Percentiles rank a stretch among this genome's conserved stretches.
phyloP scores from a whole-genome alignment of 2,888 invertebrate genomes.

The Andrena fulva region DNA sequence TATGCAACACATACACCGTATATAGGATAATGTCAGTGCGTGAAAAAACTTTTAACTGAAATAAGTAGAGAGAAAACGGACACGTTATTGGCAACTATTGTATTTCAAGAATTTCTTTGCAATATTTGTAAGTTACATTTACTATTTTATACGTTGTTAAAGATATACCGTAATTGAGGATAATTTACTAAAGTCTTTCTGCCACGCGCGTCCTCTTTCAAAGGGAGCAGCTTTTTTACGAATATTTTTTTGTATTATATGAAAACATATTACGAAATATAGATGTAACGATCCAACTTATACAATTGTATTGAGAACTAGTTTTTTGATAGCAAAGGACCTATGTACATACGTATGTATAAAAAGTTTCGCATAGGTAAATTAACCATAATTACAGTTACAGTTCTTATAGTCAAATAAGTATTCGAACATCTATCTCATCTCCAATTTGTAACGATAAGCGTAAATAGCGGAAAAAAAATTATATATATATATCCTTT shows the following conservation, averaged over 20 bases:
- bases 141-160: conserved; percentile 57
- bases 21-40: conserved; percentile 28
- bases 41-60: conserved; percentile 27
- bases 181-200: conserved; percentile 47
- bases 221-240: conserved; percentile 49
- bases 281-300: conserved; percentile 44
- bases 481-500: conserved; percentile 18
- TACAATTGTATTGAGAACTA: conserved; percentile 56
- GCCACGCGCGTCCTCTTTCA: conserved; percentile 23
- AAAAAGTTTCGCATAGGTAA: conserved; percentile 59
- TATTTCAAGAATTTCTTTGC: conserved; percentile 46
- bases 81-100: conserved; percentile 33
- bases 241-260: conserved; percentile 54
- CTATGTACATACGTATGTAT: conserved; percentile 69
- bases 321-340: conserved; percentile 63
- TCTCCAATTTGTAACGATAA: conserved; percentile 40
- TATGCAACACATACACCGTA: conserved; percentile 28
- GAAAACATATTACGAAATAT: conserved; percentile 36
- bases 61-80: conserved; percentile 11
- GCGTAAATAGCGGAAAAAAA: conserved; percentile 13
- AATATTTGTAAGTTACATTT: conserved; percentile 49
- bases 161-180: conserved; percentile 47
- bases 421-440: conserved; percentile 42
- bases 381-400: conserved; percentile 31
- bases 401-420: conserved; percentile 34